phyloP scores from a whole-genome alignment of 2,888 invertebrate species.

The Melinaea menophilus region DNA sequence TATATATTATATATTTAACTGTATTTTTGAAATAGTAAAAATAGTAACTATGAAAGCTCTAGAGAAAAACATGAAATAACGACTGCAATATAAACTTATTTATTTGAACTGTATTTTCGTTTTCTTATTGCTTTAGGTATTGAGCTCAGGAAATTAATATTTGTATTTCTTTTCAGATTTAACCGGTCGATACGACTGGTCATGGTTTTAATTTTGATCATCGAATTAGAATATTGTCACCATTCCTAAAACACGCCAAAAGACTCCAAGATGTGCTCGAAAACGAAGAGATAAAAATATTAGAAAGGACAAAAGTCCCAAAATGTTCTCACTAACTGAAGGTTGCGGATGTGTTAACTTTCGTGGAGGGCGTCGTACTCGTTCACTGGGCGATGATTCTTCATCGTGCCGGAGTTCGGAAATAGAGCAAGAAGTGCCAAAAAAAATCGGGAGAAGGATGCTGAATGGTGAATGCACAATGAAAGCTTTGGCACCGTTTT shows the following conservation, averaged over 20 bases:
- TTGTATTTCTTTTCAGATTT: conserved; percentile 36
- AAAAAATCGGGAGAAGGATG: conserved; percentile 56
- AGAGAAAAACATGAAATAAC: too few relatives aligned
- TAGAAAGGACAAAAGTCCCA: conserved; percentile 67
- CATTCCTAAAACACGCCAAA: conserved; percentile 68
- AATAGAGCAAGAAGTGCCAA: conserved; percentile 71
- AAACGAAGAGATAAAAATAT: conserved; percentile 72
- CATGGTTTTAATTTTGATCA: conserved; percentile 34
- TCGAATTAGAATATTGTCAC: conserved; percentile 34
- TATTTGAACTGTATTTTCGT: too few relatives aligned
- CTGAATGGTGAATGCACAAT: conserved; percentile 70
- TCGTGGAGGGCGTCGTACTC: conserved; percentile 58
- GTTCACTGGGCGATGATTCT: conserved; percentile 66
- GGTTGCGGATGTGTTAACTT: conserved; percentile 73
- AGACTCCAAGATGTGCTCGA: conserved; percentile 66
- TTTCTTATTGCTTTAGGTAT: too few relatives aligned
- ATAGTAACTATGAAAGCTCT: too few relatives aligned
- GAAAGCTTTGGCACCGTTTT: conserved; percentile 79
- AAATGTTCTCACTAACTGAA: conserved; percentile 71
- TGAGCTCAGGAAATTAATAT: conserved; percentile 1
- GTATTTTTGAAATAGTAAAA: too few relatives aligned
- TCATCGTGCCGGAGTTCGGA: conserved; percentile 73
- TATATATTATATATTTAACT: too few relatives aligned
- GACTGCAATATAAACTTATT: too few relatives aligned
- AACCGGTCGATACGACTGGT: conserved; percentile 31